Percentiles rank a stretch among this genome's conserved stretches.
Evolutionary conservation across 1,140 invertebrate genomes (phyloP).

Genomic region (Hestina assimilis): DNA sequence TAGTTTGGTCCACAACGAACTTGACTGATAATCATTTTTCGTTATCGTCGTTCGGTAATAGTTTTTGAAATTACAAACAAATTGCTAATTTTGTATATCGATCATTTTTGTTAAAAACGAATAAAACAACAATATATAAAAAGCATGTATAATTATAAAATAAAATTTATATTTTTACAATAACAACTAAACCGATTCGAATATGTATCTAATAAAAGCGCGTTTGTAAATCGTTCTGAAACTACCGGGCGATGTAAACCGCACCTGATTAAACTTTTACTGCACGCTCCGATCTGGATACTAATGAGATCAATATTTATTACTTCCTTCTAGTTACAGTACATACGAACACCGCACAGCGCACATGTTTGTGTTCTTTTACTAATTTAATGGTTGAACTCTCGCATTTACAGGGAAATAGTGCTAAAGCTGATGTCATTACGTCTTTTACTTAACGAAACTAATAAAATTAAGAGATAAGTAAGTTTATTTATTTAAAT

Average conservation of each 20-base stretch:
- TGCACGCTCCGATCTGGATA: conserved; percentile 7
- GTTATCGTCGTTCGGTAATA: too few species aligned
- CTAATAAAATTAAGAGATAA: too few species aligned
- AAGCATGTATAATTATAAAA: too few species aligned
- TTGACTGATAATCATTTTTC: too few species aligned
- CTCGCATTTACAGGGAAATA: neutral
- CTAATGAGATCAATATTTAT: conserved; percentile 26
- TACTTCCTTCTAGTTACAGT: conserved; percentile 15
- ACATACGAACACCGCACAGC: neutral
- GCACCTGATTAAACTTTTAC: conserved; percentile 20
- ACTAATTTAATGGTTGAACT: neutral
- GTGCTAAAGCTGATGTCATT: neutral
- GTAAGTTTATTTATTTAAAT: too few species aligned
- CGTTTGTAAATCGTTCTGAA: conserved; percentile 6
- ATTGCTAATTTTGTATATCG: too few species aligned
- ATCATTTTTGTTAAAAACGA: too few species aligned
- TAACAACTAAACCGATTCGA: neutral
- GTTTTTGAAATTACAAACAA: too few species aligned
- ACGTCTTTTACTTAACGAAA: too few species aligned
- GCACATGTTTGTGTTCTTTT: neutral
- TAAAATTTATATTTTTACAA: neutral
- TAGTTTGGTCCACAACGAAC: too few species aligned
- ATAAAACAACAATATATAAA: too few species aligned
- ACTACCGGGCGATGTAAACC: conserved; percentile 9
- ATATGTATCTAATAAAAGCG: conserved; percentile 9